Base-by-base conservation (phyloP, 2,113 vertebrate genomes). In the Psettodes erumei region DNA sequence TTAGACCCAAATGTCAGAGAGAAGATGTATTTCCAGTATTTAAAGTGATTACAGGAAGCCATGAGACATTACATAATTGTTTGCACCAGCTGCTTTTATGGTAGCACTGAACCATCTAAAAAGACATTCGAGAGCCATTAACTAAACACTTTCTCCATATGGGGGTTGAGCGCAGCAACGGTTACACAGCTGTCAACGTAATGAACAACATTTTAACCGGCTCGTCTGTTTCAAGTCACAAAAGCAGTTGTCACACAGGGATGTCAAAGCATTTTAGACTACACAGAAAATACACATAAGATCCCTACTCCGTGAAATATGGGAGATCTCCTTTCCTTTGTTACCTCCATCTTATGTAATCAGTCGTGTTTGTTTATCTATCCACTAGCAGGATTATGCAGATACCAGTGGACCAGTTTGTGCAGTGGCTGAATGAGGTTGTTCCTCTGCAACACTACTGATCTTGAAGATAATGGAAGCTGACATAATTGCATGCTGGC, bases 391-490 rank as follows among this genome's bases (percentile, higher is more conserved):
- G n/a, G n/a, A n/a, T n/a, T n/a, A n/a, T n/a, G n/a, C n/a, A n/a
- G n/a, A n/a, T n/a, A n/a, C n/a, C n/a, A n/a, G n/a, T n/a, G n/a
- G n/a, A n/a, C n/a, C n/a, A n/a, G n/a, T n/a, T n/a, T n/a, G n/a
- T 42, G 32, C 47, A 54, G 48, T 12, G 58, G 79, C 35, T 72
- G 66, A 80, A 83, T 65, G 38, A 71, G 66, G 35, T 73, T 66
- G 50, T 60, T 78, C 73, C 54, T 66, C 51, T 66, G 45, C 18
- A 72, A 53, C 8, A 58, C 70, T 23, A 75, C 21, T 75, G 80
- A 89, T 67, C 33, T 40, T 25, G 10, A 25, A 60, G 79, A 84
- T 80, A 87, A 89, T 75, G 28, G 55, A 69, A 69, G 32, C 35
- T 28, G 68, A 62, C 37, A 78, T 86, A 79, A 89, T 66, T 63